phyloP scores from a whole-genome alignment of 2,113 vertebrate genomes.

The Osmerus eperlanus region DNA sequence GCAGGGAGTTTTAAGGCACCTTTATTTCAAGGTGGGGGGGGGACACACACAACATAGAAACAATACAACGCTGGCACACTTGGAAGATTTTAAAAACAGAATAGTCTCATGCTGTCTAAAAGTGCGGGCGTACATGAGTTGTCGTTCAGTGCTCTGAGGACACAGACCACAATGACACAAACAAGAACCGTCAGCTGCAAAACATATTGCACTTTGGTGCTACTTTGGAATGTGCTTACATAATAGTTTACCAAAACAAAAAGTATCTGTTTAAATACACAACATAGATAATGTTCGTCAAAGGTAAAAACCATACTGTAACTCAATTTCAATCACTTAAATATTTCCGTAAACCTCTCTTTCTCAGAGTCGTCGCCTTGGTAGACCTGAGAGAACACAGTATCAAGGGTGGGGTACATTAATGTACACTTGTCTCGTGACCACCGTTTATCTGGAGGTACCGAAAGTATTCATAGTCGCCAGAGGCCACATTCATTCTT shows the following conservation, averaged over 20 bases:
- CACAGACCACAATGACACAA: conserved; percentile 56
- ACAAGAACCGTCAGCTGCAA: conserved; percentile 65
- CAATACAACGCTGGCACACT: conserved; percentile 75
- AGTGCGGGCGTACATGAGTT: conserved; percentile 64
- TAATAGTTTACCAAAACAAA: conserved; percentile 8
- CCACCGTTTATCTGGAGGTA: neutral
- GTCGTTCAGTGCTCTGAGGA: conserved; percentile 69
- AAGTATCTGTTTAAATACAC: conserved; percentile 55
- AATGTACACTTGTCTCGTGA: conserved; percentile 24
- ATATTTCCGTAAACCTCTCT: conserved; percentile 52
- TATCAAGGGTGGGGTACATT: conserved; percentile 38
- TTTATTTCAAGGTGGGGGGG: conserved; percentile 87
- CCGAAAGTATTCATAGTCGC: neutral
- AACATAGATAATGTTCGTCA: conserved; percentile 45
- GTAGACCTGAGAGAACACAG: conserved; percentile 59
- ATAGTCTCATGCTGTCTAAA: conserved; percentile 64
- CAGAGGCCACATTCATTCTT: conserved; percentile 27
- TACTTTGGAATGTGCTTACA: conserved; percentile 61
- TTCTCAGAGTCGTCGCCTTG: conserved; percentile 41
- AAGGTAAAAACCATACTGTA: conserved; percentile 32
- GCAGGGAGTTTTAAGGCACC: conserved; percentile 48
- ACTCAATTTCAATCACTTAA: conserved; percentile 43
- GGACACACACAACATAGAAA: conserved; percentile 67
- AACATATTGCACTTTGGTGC: conserved; percentile 77
- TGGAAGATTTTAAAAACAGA: conserved; percentile 63